A percentile compares a stretch with the other conserved stretches of the same genome.
Conservation (phyloP, 2,113 vertebrate species). For the Pluvialis apricaria region DNA sequence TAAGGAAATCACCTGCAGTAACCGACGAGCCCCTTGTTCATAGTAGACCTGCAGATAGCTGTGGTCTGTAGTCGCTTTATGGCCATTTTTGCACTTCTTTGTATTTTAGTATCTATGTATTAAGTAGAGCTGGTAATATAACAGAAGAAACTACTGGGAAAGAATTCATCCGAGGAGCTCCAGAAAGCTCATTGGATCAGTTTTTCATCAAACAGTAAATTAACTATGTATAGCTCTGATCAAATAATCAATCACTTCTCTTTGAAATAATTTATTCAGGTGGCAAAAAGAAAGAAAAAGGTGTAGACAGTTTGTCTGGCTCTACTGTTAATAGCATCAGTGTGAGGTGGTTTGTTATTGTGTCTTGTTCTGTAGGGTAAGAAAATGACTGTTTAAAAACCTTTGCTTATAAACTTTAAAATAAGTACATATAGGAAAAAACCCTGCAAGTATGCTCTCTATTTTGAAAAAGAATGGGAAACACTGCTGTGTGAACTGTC, state of each 20-base stretch:
- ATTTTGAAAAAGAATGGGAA: background rate
- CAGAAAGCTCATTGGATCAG: background rate
- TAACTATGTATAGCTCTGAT: background rate
- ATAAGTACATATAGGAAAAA: background rate
- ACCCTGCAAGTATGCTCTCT: background rate
- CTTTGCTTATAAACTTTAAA: background rate
- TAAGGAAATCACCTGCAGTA: background rate
- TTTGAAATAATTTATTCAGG: background rate
- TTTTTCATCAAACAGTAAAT: background rate
- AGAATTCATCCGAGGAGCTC: background rate
- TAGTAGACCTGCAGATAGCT: background rate
- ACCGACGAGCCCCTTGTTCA: background rate
- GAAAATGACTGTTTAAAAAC: background rate
- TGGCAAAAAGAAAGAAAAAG: background rate
- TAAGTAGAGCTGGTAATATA: background rate
- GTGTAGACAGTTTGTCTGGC: background rate
- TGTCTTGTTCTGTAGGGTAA: background rate
- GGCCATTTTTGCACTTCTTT: slow-evolving; percentile 33
- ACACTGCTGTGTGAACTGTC: background rate
- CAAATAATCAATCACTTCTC: background rate
- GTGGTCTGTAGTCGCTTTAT: background rate
- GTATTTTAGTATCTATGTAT: background rate
- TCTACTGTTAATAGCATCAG: background rate
- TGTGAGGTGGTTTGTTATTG: background rate
- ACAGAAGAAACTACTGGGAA: slow-evolving; percentile 12